A percentile compares a stretch with the other conserved stretches of the same genome.
These are phyloP conservation scores for Hymenochirus boettgeri DNA, from an alignment of 2,113 vertebrate species.

Conservation along the genomic window DNA sequence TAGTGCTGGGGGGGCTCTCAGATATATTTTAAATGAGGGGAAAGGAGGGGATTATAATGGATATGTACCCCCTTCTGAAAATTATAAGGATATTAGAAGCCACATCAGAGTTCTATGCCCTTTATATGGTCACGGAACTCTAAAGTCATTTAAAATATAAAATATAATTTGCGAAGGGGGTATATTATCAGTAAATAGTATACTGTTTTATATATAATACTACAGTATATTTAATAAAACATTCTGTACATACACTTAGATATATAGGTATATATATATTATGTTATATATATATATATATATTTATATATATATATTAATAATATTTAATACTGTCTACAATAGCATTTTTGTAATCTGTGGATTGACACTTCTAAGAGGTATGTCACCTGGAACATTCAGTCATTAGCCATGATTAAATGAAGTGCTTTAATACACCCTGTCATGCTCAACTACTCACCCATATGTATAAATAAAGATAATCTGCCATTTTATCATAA, in stretches of 20 bases:
- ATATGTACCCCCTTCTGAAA: too few species aligned
- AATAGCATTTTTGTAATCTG: not conserved
- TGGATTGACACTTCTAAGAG: not conserved
- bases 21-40: too few species aligned
- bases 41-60: too few species aligned
- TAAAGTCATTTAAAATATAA: too few species aligned
- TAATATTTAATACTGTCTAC: not conserved
- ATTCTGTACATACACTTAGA: not conserved
- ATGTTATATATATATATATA: not conserved
- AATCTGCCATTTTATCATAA: not conserved
- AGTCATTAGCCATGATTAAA: constrained; percentile 4
- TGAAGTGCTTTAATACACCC: not conserved
- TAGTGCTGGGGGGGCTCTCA: too few species aligned
- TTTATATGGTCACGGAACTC: too few species aligned
- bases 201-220: too few species aligned
- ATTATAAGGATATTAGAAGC: too few species aligned
- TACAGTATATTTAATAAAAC: too few species aligned
- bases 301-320: not conserved
- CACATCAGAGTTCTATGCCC: too few species aligned
- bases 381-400: not conserved
- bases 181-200: too few species aligned
- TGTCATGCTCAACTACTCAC: constrained; percentile 5
- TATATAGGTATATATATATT: not conserved
- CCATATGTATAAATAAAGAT: not conserved
- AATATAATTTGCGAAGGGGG: too few species aligned